phyloP scores from a whole-genome alignment of 2,113 vertebrate species.

The Psittacula cyanocephala region DNA sequence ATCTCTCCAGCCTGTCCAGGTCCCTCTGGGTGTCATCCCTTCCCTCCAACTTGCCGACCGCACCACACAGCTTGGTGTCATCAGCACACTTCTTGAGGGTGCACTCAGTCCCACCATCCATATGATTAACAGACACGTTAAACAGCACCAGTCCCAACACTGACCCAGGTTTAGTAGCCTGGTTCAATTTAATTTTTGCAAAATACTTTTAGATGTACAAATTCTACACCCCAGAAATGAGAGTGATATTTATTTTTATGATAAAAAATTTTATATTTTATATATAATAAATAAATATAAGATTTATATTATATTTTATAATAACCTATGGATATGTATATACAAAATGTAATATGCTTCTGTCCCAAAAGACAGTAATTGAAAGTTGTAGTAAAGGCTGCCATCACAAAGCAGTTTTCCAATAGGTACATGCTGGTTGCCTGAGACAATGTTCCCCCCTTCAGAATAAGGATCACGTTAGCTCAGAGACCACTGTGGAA shows the following conservation, averaged over 20 bases:
- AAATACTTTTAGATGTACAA: constrained; percentile 42
- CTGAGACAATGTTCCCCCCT: background rate
- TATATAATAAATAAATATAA: no score
- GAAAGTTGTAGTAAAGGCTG: background rate
- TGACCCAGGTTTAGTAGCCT: constrained; percentile 16
- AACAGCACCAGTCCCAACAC: background rate
- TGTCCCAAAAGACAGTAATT: background rate
- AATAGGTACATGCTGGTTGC: background rate
- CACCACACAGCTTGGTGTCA: background rate
- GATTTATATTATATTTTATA: no score
- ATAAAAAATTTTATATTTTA: no score
- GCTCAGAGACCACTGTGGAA: background rate
- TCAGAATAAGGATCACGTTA: background rate
- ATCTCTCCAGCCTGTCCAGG: background rate
- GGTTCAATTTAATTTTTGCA: constrained; percentile 39
- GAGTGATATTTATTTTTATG: background rate
- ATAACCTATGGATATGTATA: background rate
- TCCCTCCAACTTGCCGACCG: background rate
- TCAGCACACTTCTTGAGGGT: background rate
- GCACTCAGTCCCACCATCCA: background rate
- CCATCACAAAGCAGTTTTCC: background rate
- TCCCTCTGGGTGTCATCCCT: background rate
- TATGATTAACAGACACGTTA: background rate
- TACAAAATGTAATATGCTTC: background rate
- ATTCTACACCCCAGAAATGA: constrained; percentile 3